Percentiles rank a stretch among this genome's conserved stretches.
Evolutionary conservation across 2,797 vertebrate genomes (phyloP).

Genomic region (Rallus crepitans): DNA sequence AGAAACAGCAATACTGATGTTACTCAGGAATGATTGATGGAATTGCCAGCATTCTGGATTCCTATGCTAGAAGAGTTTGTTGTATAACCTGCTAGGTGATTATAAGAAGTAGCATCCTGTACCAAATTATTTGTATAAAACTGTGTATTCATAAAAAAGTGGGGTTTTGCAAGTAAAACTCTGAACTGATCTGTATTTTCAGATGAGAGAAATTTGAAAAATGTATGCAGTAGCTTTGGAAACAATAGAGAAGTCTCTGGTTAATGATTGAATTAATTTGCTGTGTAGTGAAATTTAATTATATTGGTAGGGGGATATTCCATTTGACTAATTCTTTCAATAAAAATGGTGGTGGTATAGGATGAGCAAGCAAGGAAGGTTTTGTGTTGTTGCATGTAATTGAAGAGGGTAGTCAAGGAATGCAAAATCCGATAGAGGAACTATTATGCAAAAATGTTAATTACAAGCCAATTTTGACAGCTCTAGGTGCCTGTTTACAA

Average conservation of each 20-base stretch:
- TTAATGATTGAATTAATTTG: not conserved
- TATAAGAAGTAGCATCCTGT: not conserved
- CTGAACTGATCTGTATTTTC: not conserved
- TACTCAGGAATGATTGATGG: not conserved
- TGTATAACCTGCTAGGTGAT: not conserved
- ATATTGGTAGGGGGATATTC: not conserved
- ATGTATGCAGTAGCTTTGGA: not conserved
- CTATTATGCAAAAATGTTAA: not conserved
- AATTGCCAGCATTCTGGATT: not conserved
- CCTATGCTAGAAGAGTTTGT: accelerated
- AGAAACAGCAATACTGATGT: not conserved
- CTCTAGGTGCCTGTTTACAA: not conserved
- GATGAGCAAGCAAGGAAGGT: not conserved
- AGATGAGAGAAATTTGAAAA: not conserved
- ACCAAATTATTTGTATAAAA: not conserved
- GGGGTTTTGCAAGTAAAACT: not conserved
- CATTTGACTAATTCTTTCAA: not conserved
- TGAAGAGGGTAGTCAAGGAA: not conserved
- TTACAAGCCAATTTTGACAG: not conserved
- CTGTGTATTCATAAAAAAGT: not conserved
- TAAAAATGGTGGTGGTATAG: not conserved
- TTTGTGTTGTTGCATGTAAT: not conserved
- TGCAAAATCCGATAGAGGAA: not conserved
- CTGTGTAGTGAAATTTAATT: not conserved
- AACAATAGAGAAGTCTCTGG: not conserved